Percentiles rank a stretch among this genome's conserved stretches.
phyloP scores from a whole-genome alignment of 53 echinoderm and acorn worm species.

The Echinarachnius parma region DNA sequence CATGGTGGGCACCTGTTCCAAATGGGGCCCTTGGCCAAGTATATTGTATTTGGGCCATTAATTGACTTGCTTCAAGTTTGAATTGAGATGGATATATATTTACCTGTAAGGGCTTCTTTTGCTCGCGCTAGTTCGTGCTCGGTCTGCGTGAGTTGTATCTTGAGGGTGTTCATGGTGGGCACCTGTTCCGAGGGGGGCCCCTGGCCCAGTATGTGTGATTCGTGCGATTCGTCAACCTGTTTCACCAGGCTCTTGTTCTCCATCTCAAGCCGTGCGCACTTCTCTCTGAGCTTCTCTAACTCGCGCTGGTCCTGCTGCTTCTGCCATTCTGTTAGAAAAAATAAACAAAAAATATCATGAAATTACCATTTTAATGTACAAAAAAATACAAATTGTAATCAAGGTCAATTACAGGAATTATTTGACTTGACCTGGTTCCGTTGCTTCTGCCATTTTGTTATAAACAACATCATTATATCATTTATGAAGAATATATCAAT shows the following conservation, averaged over 20 bases:
- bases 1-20: conserved; percentile 59
- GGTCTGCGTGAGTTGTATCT: conserved; percentile 86
- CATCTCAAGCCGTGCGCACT: conserved; percentile 54
- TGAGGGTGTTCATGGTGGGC: conserved; percentile 60
- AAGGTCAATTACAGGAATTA: too few species aligned
- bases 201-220: conserved; percentile 49
- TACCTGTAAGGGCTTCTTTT: conserved; percentile 92
- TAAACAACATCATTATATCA: too few species aligned
- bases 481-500: too few species aligned
- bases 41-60: too few species aligned
- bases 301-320: conserved; percentile 76
- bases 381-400: not conserved
- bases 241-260: conserved; percentile 79
- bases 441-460: too few species aligned
- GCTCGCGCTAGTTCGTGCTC: conserved; percentile 93
- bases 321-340: conserved; percentile 73
- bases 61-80: too few species aligned
- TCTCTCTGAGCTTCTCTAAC: conserved; percentile 62
- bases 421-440: too few species aligned
- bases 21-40: too few species aligned
- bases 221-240: conserved; percentile 69
- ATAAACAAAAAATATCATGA: not conserved
- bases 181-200: conserved; percentile 61
- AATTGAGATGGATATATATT: too few species aligned
- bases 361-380: not conserved